A percentile compares a stretch with the other conserved stretches of the same genome.
phyloP scores from a whole-genome alignment of 1,140 invertebrate genomes.

The Hylaeus anthracinus region DNA sequence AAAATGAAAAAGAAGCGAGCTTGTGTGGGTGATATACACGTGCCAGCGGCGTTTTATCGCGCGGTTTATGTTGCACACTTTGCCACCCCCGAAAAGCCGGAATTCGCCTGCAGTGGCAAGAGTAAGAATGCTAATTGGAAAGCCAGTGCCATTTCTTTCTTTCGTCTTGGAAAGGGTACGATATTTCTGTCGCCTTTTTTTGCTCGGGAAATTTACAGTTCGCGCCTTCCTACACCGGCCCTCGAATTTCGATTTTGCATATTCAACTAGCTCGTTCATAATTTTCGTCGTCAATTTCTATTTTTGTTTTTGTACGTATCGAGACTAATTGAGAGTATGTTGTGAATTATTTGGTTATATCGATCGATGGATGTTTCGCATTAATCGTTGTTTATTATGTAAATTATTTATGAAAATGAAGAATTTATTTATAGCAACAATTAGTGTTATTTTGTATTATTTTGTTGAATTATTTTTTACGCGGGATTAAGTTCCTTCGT shows the following conservation, averaged over 20 bases:
- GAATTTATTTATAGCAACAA: no score
- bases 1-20: slow-evolving; percentile 56
- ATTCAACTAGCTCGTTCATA: neutral
- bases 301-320: no score
- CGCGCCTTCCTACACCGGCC: neutral
- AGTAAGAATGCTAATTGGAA: slow-evolving; percentile 75
- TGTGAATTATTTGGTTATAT: no score
- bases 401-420: no score
- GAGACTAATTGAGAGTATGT: no score
- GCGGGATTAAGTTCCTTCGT: no score
- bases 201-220: slow-evolving; percentile 14
- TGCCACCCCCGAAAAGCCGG: slow-evolving; percentile 55
- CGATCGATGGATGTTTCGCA: no score
- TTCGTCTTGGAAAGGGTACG: slow-evolving; percentile 54
- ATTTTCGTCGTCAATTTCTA: no score
- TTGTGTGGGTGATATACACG: slow-evolving; percentile 52
- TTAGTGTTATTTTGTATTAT: no score
- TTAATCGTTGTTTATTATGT: no score
- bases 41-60: slow-evolving; percentile 72
- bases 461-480: no score
- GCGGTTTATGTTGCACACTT: slow-evolving; percentile 70
- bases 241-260: neutral
- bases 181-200: slow-evolving; percentile 43
- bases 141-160: slow-evolving; percentile 63
- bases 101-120: slow-evolving; percentile 53